These are phyloP conservation scores for Epinotia brunnichana DNA, from an alignment of 2,888 invertebrate genomes.

Conservation along the genomic window DNA sequence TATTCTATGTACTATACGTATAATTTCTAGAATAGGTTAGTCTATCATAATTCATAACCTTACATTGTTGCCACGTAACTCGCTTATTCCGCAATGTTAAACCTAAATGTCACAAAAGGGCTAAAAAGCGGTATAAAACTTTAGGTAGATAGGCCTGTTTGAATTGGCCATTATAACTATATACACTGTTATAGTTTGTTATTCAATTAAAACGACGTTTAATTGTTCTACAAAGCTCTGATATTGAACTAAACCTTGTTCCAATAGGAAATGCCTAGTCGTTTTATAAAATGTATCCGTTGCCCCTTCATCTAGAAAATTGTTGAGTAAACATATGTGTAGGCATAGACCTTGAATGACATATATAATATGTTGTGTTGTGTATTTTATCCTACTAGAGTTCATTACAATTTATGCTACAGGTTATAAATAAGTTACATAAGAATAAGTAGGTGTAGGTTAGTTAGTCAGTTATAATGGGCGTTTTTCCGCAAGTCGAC, in stretches of 20 bases:
- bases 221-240: constrained; percentile 25
- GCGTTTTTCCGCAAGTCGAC: no score
- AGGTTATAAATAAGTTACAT: background rate
- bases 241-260: constrained; percentile 33
- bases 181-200: constrained; percentile 9
- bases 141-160: constrained; percentile 9
- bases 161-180: background rate
- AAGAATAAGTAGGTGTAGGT: no score
- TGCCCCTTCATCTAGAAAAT: constrained; percentile 24
- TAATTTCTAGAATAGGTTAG: background rate
- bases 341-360: constrained; percentile 1
- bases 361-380: background rate
- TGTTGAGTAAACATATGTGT: background rate
- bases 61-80: background rate
- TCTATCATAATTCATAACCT: background rate
- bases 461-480: no score
- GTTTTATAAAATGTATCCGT: constrained; percentile 9
- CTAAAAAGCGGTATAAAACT: background rate
- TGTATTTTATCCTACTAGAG: background rate
- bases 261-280: constrained; percentile 26
- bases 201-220: constrained; percentile 22
- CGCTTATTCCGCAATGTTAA: constrained; percentile 2
- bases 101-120: background rate
- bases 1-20: background rate
- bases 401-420: background rate